Evolutionary conservation across 2,888 invertebrate species (phyloP), one percentile per base, ranked within the genome.

Genomic region (Sarcophaga carnaria): DNA sequence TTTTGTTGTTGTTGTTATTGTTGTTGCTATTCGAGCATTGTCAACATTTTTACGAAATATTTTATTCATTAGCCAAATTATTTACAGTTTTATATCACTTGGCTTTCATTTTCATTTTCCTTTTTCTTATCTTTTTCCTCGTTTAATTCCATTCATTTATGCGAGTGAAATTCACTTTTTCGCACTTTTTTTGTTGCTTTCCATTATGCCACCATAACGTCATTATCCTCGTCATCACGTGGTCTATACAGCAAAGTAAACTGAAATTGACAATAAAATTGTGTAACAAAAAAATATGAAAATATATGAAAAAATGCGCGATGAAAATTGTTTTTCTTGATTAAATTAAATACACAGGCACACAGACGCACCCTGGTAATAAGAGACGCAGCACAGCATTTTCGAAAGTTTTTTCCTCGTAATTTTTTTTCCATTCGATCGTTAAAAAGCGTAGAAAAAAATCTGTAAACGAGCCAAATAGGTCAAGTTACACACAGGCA

Each of bases 401-500:
- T 75, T 63, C 49, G 37, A 20, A 54, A 67, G 45, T 27, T 62
- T 67, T 14, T 37, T 37, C 0, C 10, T 8, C 37, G 37, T 37
- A 37, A 37, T 1, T 37, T 37, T 37, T 27, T 37, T 37, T 37
- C 8, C 37, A 6, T 8, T 37, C 37, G 6, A 37, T 37, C 37
- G 37, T 37, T 37, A 8, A 37, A 37, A 37, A 37, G 37, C 37
- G 2, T 37, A 6, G 3, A 60, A 22, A 37, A 69, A 81, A 78
- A 81, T 37, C 82, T 63, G 70, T 64, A 83, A 80, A 64, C 63
- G 12, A 84, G 90, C 89, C 91, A 90, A 91, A 88, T 90, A 85
- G 90, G 89, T 91, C 90, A 90, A 91, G 89, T 90, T 90, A 54
- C 54, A 12, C 17, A 54, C 54, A 14, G 3, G 10, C 37, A 14